A percentile compares a stretch with the other conserved stretches of the same genome.
These are phyloP conservation scores for Bujurquina vittata DNA, from an alignment of 2,113 vertebrate species.

Conservation along the genomic window DNA sequence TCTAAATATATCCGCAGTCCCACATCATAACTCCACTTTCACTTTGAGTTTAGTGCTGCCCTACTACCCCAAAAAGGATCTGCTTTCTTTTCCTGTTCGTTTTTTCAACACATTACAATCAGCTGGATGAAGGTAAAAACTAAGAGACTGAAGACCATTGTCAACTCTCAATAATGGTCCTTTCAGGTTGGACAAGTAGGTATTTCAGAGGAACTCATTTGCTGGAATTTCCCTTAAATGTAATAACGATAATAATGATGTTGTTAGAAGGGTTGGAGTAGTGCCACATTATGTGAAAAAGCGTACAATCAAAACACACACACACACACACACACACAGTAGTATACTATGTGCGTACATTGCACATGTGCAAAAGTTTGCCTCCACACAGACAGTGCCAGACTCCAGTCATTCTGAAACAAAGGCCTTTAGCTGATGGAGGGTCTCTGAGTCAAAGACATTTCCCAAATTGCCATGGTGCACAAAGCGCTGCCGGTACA, in stretches of 20 bases:
- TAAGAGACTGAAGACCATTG: slow-evolving; percentile 27
- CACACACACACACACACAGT: slow-evolving; percentile 2
- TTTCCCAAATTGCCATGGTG: slow-evolving; percentile 37
- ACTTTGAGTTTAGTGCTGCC: background rate
- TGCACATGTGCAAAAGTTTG: slow-evolving; percentile 29
- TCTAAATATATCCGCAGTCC: slow-evolving; percentile 16
- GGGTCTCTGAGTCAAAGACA: slow-evolving; percentile 39
- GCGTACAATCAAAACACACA: slow-evolving; percentile 54
- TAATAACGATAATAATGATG: slow-evolving; percentile 40
- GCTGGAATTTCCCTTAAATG: slow-evolving; percentile 28
- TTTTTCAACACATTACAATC: slow-evolving; percentile 22
- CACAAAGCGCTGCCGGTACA: slow-evolving; percentile 5
- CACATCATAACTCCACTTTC: slow-evolving; percentile 27
- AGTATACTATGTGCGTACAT: slow-evolving; percentile 28
- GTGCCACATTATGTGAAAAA: slow-evolving; percentile 60
- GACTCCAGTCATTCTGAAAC: slow-evolving; percentile 48
- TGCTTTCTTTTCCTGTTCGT: slow-evolving; percentile 22
- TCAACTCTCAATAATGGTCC: slow-evolving; percentile 5
- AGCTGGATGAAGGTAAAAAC: slow-evolving; percentile 37
- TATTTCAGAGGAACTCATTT: slow-evolving; percentile 26
- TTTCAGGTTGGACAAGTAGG: slow-evolving; percentile 41
- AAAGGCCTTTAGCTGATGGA: slow-evolving; percentile 57
- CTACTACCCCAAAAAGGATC: background rate
- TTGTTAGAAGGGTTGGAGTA: slow-evolving; percentile 20
- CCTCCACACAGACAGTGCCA: slow-evolving; percentile 15